These are phyloP conservation scores for Gracilinanus agilis DNA, from an alignment of 2,113 vertebrate species.

Conservation along the genomic window DNA sequence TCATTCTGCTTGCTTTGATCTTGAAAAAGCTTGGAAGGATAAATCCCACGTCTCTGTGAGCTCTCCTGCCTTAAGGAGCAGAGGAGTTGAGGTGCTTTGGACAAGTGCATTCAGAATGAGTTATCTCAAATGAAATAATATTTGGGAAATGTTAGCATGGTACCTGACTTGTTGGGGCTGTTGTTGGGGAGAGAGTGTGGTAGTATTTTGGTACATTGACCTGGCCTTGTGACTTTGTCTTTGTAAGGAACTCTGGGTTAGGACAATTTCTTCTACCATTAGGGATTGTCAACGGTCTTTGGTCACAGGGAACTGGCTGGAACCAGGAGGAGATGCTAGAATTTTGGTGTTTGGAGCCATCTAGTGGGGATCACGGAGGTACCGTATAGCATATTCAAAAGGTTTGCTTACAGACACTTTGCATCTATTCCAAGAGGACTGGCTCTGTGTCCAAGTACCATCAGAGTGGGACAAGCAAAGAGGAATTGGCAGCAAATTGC, in stretches of 20 bases:
- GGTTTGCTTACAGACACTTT: background rate
- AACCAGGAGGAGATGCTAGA: background rate
- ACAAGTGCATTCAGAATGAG: background rate
- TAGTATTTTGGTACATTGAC: background rate
- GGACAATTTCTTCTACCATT: background rate
- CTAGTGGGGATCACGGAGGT: background rate
- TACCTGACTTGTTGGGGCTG: background rate
- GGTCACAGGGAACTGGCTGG: background rate
- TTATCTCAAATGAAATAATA: background rate
- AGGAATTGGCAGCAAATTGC: background rate
- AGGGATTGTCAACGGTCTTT: background rate
- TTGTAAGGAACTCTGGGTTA: background rate
- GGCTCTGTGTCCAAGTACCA: background rate
- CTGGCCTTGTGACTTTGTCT: background rate
- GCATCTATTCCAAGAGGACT: too few species aligned
- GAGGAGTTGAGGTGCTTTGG: background rate
- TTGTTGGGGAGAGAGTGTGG: background rate
- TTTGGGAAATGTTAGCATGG: background rate
- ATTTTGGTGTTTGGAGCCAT: slow-evolving; percentile 14
- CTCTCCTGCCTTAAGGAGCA: background rate
- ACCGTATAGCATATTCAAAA: background rate
- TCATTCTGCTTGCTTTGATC: background rate
- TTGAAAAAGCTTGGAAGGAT: background rate
- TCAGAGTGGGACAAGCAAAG: background rate
- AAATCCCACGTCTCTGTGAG: background rate